These are phyloP conservation scores for Abramis brama DNA, from an alignment of 2,113 vertebrate species.

Conservation along the genomic window DNA sequence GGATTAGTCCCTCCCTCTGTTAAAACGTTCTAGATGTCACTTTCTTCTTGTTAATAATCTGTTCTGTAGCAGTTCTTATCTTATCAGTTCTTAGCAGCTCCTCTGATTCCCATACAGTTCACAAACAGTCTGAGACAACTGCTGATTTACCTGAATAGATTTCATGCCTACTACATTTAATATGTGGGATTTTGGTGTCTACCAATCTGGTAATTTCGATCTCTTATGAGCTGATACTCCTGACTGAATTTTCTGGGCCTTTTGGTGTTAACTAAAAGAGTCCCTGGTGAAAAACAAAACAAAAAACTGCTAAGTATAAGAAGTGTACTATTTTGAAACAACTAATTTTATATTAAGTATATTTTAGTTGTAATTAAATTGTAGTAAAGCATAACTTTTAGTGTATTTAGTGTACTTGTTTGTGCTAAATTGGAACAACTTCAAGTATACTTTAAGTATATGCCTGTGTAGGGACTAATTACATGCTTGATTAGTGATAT, in stretches of 20 bases:
- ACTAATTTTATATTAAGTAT: too few species aligned
- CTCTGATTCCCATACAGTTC: not conserved
- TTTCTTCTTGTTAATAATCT: conserved; percentile 48
- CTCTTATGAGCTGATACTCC: not conserved
- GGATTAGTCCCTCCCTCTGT: conserved; percentile 6
- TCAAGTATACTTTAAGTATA: too few species aligned
- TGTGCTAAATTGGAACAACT: too few species aligned
- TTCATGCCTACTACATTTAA: conserved; percentile 18
- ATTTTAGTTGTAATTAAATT: too few species aligned
- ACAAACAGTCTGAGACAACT: not conserved
- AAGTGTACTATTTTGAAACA: too few species aligned
- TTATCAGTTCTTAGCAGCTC: not conserved
- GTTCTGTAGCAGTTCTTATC: not conserved
- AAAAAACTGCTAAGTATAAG: too few species aligned
- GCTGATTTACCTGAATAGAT: conserved; percentile 10
- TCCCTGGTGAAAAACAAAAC: too few species aligned
- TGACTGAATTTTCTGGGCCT: not conserved
- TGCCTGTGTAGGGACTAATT: too few species aligned
- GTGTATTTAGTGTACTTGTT: too few species aligned
- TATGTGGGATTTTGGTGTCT: not conserved
- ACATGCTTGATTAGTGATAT: too few species aligned
- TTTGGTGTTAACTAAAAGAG: not conserved
- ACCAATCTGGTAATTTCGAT: not conserved
- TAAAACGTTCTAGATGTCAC: not conserved
- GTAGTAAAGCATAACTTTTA: too few species aligned